phyloP scores from a whole-genome alignment of 2,888 invertebrate species.

The Meloe dianella region DNA sequence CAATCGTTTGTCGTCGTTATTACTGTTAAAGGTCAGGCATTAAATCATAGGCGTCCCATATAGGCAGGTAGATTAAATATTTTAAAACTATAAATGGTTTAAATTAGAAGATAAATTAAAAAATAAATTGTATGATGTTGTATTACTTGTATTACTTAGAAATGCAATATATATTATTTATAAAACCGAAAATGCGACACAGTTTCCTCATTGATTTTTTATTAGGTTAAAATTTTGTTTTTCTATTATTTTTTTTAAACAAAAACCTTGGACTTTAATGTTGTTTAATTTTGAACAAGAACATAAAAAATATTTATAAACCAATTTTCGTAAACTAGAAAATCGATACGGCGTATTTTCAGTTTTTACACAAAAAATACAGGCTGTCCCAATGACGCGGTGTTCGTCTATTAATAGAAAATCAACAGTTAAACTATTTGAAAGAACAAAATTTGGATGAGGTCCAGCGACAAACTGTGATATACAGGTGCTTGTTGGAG shows the following conservation, averaged over 20 bases:
- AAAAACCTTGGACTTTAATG: slow-evolving; percentile 4
- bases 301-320: slow-evolving; percentile 8
- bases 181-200: not conserved
- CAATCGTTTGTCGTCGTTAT: not conserved
- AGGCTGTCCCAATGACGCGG: not conserved
- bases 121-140: no score
- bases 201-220: not conserved
- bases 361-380: not conserved
- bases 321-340: not conserved
- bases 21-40: not conserved
- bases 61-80: not conserved
- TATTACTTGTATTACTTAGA: no score
- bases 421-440: no score
- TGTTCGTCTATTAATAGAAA: not conserved
- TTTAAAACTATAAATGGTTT: not conserved
- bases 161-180: not conserved
- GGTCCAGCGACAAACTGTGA: no score
- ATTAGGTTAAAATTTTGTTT: no score
- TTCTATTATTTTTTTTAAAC: not conserved
- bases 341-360: not conserved
- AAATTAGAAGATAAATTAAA: not conserved
- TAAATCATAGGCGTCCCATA: not conserved
- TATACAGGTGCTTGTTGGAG: not conserved
- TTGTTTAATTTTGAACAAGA: not conserved
- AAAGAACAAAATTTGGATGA: no score